Conservation (phyloP, 2,888 invertebrate genomes). For the Tuberolachnus salignus region DNA sequence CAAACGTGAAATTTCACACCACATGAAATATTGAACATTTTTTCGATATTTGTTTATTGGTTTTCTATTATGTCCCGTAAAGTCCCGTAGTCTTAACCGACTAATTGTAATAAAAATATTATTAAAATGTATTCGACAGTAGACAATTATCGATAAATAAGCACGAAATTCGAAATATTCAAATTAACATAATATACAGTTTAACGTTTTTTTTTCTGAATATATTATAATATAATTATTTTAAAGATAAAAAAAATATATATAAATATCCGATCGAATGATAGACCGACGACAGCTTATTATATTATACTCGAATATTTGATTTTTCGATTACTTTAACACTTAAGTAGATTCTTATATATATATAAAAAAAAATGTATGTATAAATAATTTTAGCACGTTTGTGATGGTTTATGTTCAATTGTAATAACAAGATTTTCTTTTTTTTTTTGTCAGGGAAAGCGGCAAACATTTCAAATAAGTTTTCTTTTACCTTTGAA, state of each 20-base stretch:
- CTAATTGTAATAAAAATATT: too few species aligned
- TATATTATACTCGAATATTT: too few species aligned
- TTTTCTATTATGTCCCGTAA: too few species aligned
- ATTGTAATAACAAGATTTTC: not conserved
- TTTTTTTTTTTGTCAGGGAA: not conserved
- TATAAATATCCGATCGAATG: not conserved
- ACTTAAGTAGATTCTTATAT: too few species aligned
- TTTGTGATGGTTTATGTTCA: too few species aligned
- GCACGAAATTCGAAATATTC: not conserved
- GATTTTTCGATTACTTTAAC: not conserved
- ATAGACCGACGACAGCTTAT: not conserved
- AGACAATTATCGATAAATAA: slow-evolving; percentile 3
- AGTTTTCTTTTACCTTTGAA: not conserved
- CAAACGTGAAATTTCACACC: too few species aligned
- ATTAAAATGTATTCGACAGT: not conserved
- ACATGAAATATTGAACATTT: too few species aligned
- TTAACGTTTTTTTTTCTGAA: too few species aligned
- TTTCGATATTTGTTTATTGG: too few species aligned
- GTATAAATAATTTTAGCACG: not conserved
- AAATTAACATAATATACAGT: too few species aligned
- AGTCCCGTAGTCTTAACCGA: too few species aligned
- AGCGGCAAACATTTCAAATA: not conserved
- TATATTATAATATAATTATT: not conserved
- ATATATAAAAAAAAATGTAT: too few species aligned
- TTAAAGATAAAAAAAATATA: not conserved